These are phyloP conservation scores for Thymelicus sylvestris DNA, from an alignment of 2,888 invertebrate species.

Conservation along the genomic window DNA sequence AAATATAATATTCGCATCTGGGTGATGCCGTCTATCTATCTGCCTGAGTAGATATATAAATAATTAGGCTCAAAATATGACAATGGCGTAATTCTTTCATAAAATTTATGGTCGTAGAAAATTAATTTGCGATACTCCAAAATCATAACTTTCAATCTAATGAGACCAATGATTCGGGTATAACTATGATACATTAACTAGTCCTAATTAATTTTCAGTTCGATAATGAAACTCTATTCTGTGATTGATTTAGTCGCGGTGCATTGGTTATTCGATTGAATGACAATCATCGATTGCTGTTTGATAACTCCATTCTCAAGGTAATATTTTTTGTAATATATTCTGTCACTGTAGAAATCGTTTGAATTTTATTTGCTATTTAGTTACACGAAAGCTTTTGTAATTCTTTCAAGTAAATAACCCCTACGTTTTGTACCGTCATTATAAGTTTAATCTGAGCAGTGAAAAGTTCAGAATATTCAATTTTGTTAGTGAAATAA, in stretches of 20 bases:
- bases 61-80: too few species aligned
- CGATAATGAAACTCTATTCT: slow-evolving; percentile 14
- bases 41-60: too few species aligned
- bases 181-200: too few species aligned
- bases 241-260: slow-evolving; percentile 23
- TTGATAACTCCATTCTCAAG: not conserved
- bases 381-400: not conserved
- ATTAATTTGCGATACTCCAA: slow-evolving; percentile 1
- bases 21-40: too few species aligned
- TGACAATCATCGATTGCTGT: not conserved
- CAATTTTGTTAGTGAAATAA: slow-evolving; percentile 33
- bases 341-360: too few species aligned
- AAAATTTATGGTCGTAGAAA: not conserved
- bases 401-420: slow-evolving; percentile 4
- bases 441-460: slow-evolving; percentile 16
- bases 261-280: not conserved
- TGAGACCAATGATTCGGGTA: not conserved
- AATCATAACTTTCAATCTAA: slow-evolving; percentile 1
- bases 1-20: too few species aligned
- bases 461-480: slow-evolving; percentile 30
- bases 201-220: not conserved
- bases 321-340: not conserved
- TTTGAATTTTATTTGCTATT: too few species aligned
- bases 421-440: slow-evolving; percentile 8
- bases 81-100: too few species aligned